Base-by-base conservation (phyloP, 1,140 invertebrate species). In the Chionoecetes opilio region DNA sequence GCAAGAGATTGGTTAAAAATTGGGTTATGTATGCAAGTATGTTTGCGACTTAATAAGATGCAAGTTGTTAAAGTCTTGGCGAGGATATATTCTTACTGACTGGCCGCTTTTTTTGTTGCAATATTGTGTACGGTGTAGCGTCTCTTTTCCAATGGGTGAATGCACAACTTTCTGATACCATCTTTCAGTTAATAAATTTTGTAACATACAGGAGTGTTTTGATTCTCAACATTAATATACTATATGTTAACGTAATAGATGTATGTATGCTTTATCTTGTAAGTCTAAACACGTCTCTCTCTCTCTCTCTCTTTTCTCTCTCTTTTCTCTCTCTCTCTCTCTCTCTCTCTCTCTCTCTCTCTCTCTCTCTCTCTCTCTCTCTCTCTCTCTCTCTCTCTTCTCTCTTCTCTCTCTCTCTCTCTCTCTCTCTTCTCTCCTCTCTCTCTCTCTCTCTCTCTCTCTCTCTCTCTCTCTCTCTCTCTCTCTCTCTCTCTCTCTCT, bases 171-270 rank as follows among this genome's bases (percentile, higher is more conserved):
- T 93, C 53, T 29, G 38, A 93, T 87, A 84, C 53, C 31, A 93
- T 93, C 31, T 34, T 93, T 86, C 29, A 93, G 75, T 86, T 93
- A 93, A 93, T 93, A 93, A 93, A 84, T 93, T 93, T 93, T 93
- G 34, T 93, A 93, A 46, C 82, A 84, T 41, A 38, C 0, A n/a
- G n/a, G n/a, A n/a, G n/a, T n/a, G n/a, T n/a, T n/a, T n/a, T n/a
- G n/a, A n/a, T n/a, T n/a, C n/a, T n/a, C n/a, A n/a, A n/a, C n/a
- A n/a, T n/a, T n/a, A n/a, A n/a, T n/a, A n/a, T n/a, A n/a, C n/a
- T n/a, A n/a, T n/a, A n/a, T n/a, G n/a, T n/a, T n/a, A n/a, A n/a
- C n/a, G n/a, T n/a, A n/a, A n/a, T n/a, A n/a, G n/a, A n/a, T n/a
- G n/a, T n/a, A n/a, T n/a, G n/a, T n/a, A n/a, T n/a, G n/a, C n/a